These are phyloP conservation scores for Dromiciops gliroides DNA, from an alignment of 2,113 vertebrate species.

Conservation along the genomic window DNA sequence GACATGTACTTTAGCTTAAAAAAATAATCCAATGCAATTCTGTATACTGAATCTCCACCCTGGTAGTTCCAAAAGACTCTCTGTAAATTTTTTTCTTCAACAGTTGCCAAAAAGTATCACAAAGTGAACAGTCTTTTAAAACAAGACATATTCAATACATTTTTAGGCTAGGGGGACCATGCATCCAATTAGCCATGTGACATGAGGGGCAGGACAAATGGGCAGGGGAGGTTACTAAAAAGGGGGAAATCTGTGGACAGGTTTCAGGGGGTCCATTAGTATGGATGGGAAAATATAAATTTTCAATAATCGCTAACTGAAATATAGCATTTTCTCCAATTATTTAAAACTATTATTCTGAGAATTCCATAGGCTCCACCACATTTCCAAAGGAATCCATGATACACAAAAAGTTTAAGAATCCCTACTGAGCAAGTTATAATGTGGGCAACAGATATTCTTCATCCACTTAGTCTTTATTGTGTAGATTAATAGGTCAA, in stretches of 20 bases:
- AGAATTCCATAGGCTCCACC: background rate
- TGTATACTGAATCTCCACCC: background rate
- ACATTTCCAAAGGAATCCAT: background rate
- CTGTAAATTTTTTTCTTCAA: background rate
- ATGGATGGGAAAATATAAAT: background rate
- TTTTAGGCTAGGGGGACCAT: background rate
- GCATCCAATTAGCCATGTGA: background rate
- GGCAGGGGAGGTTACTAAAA: background rate
- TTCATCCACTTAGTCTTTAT: background rate
- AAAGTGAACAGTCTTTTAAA: background rate
- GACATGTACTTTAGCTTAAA: background rate
- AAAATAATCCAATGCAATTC: background rate
- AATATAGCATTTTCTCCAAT: background rate
- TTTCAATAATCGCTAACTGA: background rate
- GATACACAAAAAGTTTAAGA: background rate
- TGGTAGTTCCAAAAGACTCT: background rate
- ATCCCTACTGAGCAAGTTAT: background rate
- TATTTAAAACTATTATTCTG: background rate
- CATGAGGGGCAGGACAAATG: background rate
- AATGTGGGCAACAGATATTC: background rate
- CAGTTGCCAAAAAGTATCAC: background rate
- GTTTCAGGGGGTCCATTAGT: background rate
- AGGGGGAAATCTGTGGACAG: background rate
- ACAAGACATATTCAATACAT: background rate
- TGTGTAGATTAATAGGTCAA: background rate